Evolutionary conservation across 2,797 vertebrate genomes (phyloP).

Genomic region (Pristis pectinata): DNA sequence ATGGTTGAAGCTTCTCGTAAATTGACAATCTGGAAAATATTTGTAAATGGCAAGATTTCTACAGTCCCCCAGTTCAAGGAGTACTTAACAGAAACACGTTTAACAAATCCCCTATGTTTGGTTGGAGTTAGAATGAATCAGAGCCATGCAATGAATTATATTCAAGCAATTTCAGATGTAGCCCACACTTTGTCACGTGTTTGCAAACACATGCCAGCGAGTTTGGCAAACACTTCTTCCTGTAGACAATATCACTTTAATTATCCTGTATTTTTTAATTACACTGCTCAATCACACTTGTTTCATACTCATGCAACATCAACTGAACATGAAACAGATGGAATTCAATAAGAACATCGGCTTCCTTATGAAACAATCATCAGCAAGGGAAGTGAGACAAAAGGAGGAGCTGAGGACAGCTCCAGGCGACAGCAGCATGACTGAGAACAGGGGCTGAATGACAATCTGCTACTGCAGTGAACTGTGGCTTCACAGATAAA

Average conservation of each 20-base stretch:
- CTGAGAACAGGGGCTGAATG: neutral
- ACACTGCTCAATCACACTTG: constrained; percentile 29
- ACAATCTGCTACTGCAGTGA: neutral
- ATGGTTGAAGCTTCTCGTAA: neutral
- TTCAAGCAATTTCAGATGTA: neutral
- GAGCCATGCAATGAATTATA: neutral
- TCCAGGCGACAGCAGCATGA: constrained; percentile 6
- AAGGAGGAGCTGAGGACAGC: neutral
- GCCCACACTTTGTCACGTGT: neutral
- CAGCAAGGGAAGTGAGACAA: neutral
- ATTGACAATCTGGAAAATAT: neutral
- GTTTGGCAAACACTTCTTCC: neutral
- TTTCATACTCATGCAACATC: neutral
- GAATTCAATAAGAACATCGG: constrained; percentile 28
- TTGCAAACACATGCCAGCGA: constrained; percentile 11
- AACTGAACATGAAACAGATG: constrained; percentile 22
- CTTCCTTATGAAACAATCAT: neutral
- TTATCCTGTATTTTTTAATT: constrained; percentile 36
- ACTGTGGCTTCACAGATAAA: neutral
- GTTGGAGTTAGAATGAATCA: neutral
- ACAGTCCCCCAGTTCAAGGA: neutral
- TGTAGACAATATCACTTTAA: constrained; percentile 1
- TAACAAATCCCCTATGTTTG: neutral
- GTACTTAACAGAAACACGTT: too few relatives aligned
- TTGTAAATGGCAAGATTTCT: neutral